Evolutionary conservation across 2,888 invertebrate genomes (phyloP), one percentile per base, ranked within the genome.

Genomic region (Oscheius sp.): DNA sequence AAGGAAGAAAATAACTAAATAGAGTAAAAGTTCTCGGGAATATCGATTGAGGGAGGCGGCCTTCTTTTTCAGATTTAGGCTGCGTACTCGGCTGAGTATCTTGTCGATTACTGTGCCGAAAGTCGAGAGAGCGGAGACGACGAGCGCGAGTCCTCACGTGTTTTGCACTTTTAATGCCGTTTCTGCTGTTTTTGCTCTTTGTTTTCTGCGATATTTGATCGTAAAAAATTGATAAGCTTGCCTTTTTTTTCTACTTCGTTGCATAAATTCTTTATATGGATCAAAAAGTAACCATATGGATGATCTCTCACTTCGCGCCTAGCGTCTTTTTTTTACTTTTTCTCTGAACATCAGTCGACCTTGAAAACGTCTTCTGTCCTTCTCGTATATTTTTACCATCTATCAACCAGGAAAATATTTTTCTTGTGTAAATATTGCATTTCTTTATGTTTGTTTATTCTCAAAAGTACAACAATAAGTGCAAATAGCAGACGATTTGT

Each of bases 21-120:
- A 17, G 41, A 47, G 45, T 14, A 50, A 44, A 54, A 62, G 22
- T 51, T 64, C 51, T 44, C 66, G 50, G 63, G 64, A 68, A 62
- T 71, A 72, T 72, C 57, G 72, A 72, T 72, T 66, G 68, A 47
- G 61, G 47, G 47, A 62, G 20, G n/a, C 33, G 47, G 32, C 30
- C 44, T 17, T 12, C n/a, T n/a, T n/a, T n/a, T n/a, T n/a, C n/a
- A 12, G n/a, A 38, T 26, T 47, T 62, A 20, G 62, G 47, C 62
- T 62, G 62, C 62, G 47, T 47, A 47, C n/a, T 41, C 26, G 59
- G n/a, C 59, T 59, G 59, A 24, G 59, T 41, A 59, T 44, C 59
- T n/a, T n/a, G 14, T 28, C 8, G 17, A 17, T 5, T 17, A 30
- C 17, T 36, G 54, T 26, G 44, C 26, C 24, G 28, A 26, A 24